Evolutionary conservation across 1,140 invertebrate genomes (phyloP).

Genomic region (Chymomyza costata): DNA sequence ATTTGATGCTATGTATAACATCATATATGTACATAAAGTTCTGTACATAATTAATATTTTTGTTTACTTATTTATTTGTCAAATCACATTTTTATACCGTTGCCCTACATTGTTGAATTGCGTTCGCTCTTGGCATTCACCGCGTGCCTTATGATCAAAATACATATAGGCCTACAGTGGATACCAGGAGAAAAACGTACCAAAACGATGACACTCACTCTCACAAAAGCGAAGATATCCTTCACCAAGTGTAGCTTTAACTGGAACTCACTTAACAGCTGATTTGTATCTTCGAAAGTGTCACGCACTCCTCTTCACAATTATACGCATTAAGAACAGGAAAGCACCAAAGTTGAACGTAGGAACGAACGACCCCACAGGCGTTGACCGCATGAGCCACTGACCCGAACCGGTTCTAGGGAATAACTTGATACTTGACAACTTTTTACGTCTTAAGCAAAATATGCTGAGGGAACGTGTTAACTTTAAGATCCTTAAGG

Average conservation of each 20-base stretch:
- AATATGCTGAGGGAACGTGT: not conserved
- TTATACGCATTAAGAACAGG: not conserved
- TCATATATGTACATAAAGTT: too few species aligned
- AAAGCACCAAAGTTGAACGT: too few species aligned
- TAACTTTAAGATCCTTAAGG: slow-evolving; percentile 2
- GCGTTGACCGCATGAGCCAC: slow-evolving; percentile 9
- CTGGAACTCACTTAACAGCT: slow-evolving; percentile 14
- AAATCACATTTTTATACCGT: too few species aligned
- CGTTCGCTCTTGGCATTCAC: slow-evolving; percentile 97
- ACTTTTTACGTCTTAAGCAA: not conserved
- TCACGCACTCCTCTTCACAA: slow-evolving; percentile 24
- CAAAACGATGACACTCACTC: slow-evolving; percentile 11
- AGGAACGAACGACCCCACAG: too few species aligned
- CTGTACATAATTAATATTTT: too few species aligned
- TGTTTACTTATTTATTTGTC: too few species aligned
- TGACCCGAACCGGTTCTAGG: slow-evolving; percentile 30
- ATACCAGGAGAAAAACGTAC: slow-evolving; percentile 88
- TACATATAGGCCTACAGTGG: slow-evolving; percentile 93
- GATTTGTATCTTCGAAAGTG: slow-evolving; percentile 14
- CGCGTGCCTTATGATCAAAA: slow-evolving; percentile 93
- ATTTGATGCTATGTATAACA: too few species aligned
- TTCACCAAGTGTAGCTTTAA: not conserved
- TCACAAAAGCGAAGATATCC: not conserved
- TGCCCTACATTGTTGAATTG: slow-evolving; percentile 77
- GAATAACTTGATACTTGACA: slow-evolving; percentile 1